Evolutionary conservation across 2,888 invertebrate genomes (phyloP).

Genomic region (Podotricha telesiphe): DNA sequence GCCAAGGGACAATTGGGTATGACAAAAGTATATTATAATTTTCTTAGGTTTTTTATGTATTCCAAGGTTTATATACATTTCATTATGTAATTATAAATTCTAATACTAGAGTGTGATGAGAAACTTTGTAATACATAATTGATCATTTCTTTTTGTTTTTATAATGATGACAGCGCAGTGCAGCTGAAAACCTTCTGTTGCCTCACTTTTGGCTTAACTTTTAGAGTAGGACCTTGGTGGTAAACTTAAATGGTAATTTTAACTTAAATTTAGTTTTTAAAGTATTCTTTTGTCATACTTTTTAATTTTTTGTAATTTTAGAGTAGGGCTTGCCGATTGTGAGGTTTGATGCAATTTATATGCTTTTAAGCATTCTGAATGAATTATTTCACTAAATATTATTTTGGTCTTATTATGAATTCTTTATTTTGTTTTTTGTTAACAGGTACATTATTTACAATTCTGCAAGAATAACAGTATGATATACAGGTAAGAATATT

Average conservation of each 20-base stretch:
- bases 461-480: background rate
- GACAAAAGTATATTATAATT: background rate
- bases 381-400: background rate
- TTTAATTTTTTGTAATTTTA: constrained; percentile 55
- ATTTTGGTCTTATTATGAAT: constrained; percentile 8
- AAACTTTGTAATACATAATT: background rate
- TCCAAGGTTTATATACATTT: background rate
- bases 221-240: constrained; percentile 58
- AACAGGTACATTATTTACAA: constrained; percentile 30
- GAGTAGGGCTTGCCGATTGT: constrained; percentile 67
- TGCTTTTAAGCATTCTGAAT: constrained; percentile 61
- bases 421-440: constrained; percentile 29
- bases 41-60: background rate
- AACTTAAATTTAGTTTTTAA: constrained; percentile 30
- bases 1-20: background rate
- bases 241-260: constrained; percentile 36
- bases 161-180: constrained; percentile 78
- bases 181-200: constrained; percentile 75
- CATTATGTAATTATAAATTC: background rate
- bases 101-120: background rate
- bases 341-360: constrained; percentile 67
- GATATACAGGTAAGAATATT: constrained; percentile 6
- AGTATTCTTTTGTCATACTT: background rate
- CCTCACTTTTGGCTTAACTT: constrained; percentile 54
- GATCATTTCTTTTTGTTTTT: background rate